Evolutionary conservation across 2,797 vertebrate genomes (phyloP), one percentile per base, ranked within the genome.

Genomic region (Pantherophis vulpinus): DNA sequence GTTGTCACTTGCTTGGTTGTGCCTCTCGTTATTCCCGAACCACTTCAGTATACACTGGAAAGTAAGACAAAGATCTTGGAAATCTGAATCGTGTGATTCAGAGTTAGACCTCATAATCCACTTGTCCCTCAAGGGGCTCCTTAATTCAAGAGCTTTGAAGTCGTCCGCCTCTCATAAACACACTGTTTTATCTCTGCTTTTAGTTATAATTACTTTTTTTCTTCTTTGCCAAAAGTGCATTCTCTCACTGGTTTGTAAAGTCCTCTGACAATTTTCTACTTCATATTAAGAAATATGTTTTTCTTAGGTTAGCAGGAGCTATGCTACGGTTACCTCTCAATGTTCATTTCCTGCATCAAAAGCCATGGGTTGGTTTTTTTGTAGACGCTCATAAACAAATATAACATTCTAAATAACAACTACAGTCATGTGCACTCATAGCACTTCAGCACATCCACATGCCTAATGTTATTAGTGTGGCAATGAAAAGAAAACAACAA

Each of bases 91-190:
- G 90, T 95, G 94, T 98, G 97, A 97, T 97, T 97, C 97, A 97
- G 96, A 95, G 92, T 96, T 93, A 96, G 96, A 93, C 93, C 94
- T 96, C 97, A 94, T 96, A 97, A 97, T 93, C 97, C 94, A 97
- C 95, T 96, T 95, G 97, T 96, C 96, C 97, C 97, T 96, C 89
- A 79, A 93, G 97, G 98, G 97, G 95, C 96, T 96, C 94, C 96
- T 96, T 96, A 95, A 96, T 94, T 93, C 93, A 70, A 96, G 94
- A 92, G 86, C 97, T 98, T 97, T 98, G 98, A 97, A 96, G 98
- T 96, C 91, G 86, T 95, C 96, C 96, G 93, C 96, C 56, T 97
- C 96, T 96, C 95, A 97, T 97, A 96, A 96, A 10, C 87, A 96
- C 55, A 56, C 32, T 29, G 91, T 94, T 83, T 96, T 94, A 89